phyloP scores from a whole-genome alignment of 2,888 invertebrate genomes.

The Hydrotaea diabolus region DNA sequence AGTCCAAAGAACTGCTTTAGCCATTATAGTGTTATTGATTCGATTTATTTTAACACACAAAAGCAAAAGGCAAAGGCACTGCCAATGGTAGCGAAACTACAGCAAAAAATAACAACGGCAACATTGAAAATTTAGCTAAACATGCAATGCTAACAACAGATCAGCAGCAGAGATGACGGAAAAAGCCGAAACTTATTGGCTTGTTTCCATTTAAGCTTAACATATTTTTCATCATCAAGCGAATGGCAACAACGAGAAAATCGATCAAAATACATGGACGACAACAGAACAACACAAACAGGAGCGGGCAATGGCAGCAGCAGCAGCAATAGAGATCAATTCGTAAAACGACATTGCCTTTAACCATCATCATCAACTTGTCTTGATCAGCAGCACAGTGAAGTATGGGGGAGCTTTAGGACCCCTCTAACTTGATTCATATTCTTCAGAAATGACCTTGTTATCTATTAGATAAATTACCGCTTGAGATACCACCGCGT shows the following conservation, averaged over 20 bases:
- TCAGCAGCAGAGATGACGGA: not conserved
- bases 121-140: constrained; percentile 16
- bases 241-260: not conserved
- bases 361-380: constrained; percentile 61
- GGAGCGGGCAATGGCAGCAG: not conserved
- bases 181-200: constrained; percentile 41
- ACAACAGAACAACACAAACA: not conserved
- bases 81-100: not conserved
- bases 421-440: no score
- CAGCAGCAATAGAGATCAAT: constrained; percentile 47
- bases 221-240: constrained; percentile 62
- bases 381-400: not conserved
- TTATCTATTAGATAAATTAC: no score
- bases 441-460: no score
- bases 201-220: constrained; percentile 59
- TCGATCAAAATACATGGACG: not conserved
- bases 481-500: no score
- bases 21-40: constrained; percentile 54
- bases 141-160: constrained; percentile 8
- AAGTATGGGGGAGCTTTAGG: no score
- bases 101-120: not conserved
- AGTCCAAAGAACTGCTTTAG: not conserved
- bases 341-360: constrained; percentile 65
- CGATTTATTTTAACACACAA: constrained; percentile 61
- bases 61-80: not conserved